Evolutionary conservation across 2,113 vertebrate species (phyloP).

Genomic region (Ctenodactylus gundi): DNA sequence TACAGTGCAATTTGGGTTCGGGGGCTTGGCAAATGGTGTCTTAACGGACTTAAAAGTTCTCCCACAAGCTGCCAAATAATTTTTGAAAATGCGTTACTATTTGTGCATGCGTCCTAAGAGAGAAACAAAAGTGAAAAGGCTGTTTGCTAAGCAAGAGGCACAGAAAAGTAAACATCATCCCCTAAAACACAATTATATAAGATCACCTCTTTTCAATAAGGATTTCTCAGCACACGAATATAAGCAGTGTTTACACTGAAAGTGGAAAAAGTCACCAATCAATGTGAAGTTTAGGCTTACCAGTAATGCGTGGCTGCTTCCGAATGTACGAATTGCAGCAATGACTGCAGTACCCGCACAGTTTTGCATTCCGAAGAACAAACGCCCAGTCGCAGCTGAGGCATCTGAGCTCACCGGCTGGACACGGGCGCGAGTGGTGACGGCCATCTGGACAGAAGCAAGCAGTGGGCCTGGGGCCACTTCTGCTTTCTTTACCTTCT

Average conservation of each 20-base stretch:
- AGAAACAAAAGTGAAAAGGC: conserved; percentile 58
- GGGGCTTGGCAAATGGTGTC: background rate
- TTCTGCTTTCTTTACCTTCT: background rate
- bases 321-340: background rate
- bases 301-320: background rate
- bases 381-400: fast-evolving
- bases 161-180: conserved; percentile 62
- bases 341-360: background rate
- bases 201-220: conserved; percentile 10
- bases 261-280: conserved; percentile 2
- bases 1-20: conserved; percentile 46
- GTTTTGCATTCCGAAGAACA: background rate
- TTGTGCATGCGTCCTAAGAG: conserved; percentile 53
- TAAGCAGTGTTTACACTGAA: conserved; percentile 67
- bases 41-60: conserved; percentile 70
- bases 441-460: background rate
- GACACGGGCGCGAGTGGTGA: background rate
- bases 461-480: background rate
- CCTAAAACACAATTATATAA: conserved; percentile 53
- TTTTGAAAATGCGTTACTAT: conserved; percentile 58
- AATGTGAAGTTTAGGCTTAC: conserved; percentile 23
- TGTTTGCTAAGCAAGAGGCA: conserved; percentile 29
- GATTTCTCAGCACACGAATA: conserved; percentile 64
- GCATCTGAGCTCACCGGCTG: background rate
- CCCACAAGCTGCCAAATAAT: conserved; percentile 73